These are phyloP conservation scores for Leptocoma aspasia DNA, from an alignment of 2,113 vertebrate genomes.

Conservation along the genomic window DNA sequence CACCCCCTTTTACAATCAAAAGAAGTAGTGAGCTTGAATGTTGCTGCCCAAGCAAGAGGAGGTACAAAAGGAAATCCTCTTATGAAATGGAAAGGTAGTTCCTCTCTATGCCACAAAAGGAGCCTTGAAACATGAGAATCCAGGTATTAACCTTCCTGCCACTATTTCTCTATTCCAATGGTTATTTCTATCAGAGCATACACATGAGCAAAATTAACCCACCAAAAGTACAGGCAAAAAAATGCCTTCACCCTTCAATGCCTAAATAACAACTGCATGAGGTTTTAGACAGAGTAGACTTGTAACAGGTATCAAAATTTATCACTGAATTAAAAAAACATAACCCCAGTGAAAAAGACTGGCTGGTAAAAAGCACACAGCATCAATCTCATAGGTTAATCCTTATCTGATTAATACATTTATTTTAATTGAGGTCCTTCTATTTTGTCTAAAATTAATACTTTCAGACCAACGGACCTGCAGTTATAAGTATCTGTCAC, in stretches of 20 bases:
- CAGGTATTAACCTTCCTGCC: background rate
- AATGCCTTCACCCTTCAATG: rapidly evolving
- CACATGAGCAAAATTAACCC: background rate
- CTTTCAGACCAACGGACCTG: background rate
- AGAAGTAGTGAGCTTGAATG: background rate
- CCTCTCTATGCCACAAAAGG: background rate
- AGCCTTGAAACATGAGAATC: background rate
- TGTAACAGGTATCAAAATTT: background rate
- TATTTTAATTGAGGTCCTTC: background rate
- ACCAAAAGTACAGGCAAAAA: background rate
- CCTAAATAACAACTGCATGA: background rate
- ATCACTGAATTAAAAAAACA: background rate
- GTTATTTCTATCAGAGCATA: background rate
- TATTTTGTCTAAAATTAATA: background rate
- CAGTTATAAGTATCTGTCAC: background rate
- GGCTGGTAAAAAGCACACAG: background rate
- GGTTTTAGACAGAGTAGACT: background rate
- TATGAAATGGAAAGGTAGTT: background rate
- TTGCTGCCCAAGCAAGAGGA: background rate
- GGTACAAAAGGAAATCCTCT: background rate
- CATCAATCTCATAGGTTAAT: background rate
- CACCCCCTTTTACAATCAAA: background rate
- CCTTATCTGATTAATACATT: background rate
- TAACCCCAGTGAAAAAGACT: background rate
- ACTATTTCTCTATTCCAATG: background rate